Evolutionary conservation across 2,888 invertebrate species (phyloP), one percentile per base, ranked within the genome.

Genomic region (Orgyia antiqua): DNA sequence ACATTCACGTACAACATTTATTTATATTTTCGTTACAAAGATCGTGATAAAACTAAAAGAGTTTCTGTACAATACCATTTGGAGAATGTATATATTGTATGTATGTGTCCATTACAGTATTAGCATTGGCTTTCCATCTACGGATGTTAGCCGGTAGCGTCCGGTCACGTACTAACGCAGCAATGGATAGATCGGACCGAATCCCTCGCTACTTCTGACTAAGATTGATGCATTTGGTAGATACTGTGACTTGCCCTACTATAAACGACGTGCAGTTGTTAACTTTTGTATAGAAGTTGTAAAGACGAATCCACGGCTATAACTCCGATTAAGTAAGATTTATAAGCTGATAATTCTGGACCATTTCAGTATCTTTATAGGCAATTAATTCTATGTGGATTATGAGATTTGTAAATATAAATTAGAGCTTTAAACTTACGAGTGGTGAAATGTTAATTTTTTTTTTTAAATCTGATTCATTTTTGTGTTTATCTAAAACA

Each of bases 191-290:
- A 42, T 34, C 39, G 36, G 51, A 51, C 44, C 46, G 52, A 46
- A 54, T 67, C 74, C 73, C 68, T 41, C 35, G 69, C 49, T 74
- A 63, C 60, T 67, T 55, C 58, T 73, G 78, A 79, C 71, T 69
- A 72, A 80, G 79, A 79, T 80, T 75, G 76, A 80, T 79, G 76
- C 63, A 62, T 68, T 59, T 55, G 57, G 39, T 50, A 53, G 57
- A 60, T 57, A 51, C 45, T 51, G 52, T 56, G 59, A 50, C 56
- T 49, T 58, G 24, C 46, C 48, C 35, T 33, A 40, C 39, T 29
- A 51, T 51, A 52, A 50, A 52, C 45, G 51, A 51, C 50, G 49
- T 49, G 40, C 35, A 41, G 33, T 43, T 36, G 42, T 44, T 43
- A 43, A 43, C 35, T 40, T 43, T 47, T 41, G 41, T 46, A 21